Conservation (phyloP, 2,888 invertebrate genomes). For the Amblyjoppa fuscipennis region DNA sequence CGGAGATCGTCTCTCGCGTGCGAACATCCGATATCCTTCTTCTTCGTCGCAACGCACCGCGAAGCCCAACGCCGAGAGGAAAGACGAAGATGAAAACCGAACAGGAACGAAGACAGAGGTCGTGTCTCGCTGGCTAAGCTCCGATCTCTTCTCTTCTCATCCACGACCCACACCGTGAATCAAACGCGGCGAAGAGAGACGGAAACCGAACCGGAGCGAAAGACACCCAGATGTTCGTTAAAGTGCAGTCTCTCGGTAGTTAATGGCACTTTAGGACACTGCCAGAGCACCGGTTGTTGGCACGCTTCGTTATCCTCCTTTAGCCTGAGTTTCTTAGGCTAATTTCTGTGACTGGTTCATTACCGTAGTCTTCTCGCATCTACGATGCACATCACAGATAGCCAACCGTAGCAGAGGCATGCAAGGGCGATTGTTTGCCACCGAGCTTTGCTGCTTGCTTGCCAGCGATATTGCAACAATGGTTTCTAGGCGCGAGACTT, state of each 20-base stretch:
- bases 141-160: slow-evolving; percentile 13
- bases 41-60: background rate
- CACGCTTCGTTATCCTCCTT: background rate
- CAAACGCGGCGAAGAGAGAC: slow-evolving; percentile 21
- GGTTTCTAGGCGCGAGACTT: too few species aligned
- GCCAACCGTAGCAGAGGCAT: too few species aligned
- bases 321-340: background rate
- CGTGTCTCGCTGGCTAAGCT: slow-evolving; percentile 13
- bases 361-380: background rate
- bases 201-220: slow-evolving; percentile 37
- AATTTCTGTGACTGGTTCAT: background rate
- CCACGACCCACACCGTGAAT: background rate
- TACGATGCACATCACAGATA: background rate
- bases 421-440: too few species aligned
- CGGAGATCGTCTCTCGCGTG: slow-evolving; percentile 37
- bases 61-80: slow-evolving; percentile 4
- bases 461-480: too few species aligned
- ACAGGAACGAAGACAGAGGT: slow-evolving; percentile 45
- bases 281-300: background rate
- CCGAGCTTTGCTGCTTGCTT: too few species aligned
- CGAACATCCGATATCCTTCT: slow-evolving; percentile 13
- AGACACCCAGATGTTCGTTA: slow-evolving; percentile 62
- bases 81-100: slow-evolving; percentile 4
- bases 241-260: background rate
- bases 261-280: slow-evolving; percentile 35